Evolutionary conservation across 2,888 invertebrate genomes (phyloP).

Genomic region (Anoplius nigerrimus): DNA sequence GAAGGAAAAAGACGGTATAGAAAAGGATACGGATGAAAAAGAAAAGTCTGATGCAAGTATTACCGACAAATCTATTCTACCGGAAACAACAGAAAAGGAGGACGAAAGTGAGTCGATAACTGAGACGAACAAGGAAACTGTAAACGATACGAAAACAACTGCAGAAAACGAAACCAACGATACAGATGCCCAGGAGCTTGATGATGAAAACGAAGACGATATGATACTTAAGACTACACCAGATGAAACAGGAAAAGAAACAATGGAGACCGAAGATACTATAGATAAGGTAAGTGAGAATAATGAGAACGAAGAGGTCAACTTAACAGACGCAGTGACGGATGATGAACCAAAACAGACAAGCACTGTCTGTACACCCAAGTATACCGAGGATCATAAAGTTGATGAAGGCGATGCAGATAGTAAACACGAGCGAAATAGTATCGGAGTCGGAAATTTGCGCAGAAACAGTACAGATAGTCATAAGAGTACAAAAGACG

Average conservation of each 20-base stretch:
- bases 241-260: not conserved
- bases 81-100: too few relatives aligned
- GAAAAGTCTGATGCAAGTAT: not conserved
- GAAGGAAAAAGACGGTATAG: not conserved
- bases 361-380: too few relatives aligned
- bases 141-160: not conserved
- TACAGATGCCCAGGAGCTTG: conserved; percentile 5
- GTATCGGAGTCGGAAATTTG: too few relatives aligned
- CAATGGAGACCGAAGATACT: not conserved
- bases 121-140: too few relatives aligned
- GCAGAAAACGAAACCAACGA: not conserved
- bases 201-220: conserved; percentile 13
- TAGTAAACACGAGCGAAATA: too few relatives aligned
- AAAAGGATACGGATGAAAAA: not conserved
- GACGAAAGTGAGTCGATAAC: too few relatives aligned
- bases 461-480: too few relatives aligned
- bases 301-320: not conserved
- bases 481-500: not conserved
- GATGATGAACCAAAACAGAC: too few relatives aligned
- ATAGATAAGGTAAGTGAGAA: conserved; percentile 6
- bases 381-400: too few relatives aligned
- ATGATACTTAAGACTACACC: not conserved
- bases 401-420: conserved; percentile 1
- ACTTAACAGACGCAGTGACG: too few relatives aligned
- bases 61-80: too few relatives aligned